Base-by-base conservation (phyloP, 2,888 invertebrate genomes). In the Coremacera marginata region DNA sequence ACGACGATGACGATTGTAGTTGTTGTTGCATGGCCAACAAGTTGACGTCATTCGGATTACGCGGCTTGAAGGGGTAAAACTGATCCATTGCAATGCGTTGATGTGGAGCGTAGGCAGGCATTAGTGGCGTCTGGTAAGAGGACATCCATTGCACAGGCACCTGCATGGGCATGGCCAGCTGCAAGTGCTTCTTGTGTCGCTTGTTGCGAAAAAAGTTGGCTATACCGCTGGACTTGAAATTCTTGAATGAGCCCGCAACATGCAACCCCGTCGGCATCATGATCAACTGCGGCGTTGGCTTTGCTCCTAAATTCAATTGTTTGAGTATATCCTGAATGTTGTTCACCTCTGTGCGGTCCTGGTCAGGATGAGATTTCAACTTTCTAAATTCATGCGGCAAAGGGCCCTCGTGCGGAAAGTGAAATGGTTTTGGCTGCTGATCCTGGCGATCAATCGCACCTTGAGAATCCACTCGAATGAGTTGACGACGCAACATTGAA, bases 21-120 rank as follows among this genome's bases (percentile, higher is more conserved):
- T 83, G 80, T 77, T 89, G 90, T 55, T 88, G 90, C 57, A 93
- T 92, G 3, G 94, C 94, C 81, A 95, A 84, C 57, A 94, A 89
- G 88, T 95, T 95, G 0, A 95, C 92, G 76, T 95, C 95, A 51
- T 94, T 92, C 0, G 94, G 94, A 80, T 92, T 93, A 77, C 93
- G 92, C 0, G 95, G 95, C 85, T 94, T 95, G 83, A 91, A 95
- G 2, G 91, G 91, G 84, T 92, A 92, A 80, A 95, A 91, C 22
- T 94, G 94, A 85, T 95, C 94, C 75, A 88, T 84, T 44, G 87
- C 84, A 25, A 88, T 84, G 11, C 88, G 87, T 57, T 82, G 81
- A 68, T 81, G 80, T n/a, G 81, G 70, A 2, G 79, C 79, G 34
- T 51, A 82, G 2, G 78, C 79, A 0, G 80, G 81, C 31, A 86